Base-by-base conservation (phyloP, 2,888 invertebrate species). In the Pherbina coryleti region DNA sequence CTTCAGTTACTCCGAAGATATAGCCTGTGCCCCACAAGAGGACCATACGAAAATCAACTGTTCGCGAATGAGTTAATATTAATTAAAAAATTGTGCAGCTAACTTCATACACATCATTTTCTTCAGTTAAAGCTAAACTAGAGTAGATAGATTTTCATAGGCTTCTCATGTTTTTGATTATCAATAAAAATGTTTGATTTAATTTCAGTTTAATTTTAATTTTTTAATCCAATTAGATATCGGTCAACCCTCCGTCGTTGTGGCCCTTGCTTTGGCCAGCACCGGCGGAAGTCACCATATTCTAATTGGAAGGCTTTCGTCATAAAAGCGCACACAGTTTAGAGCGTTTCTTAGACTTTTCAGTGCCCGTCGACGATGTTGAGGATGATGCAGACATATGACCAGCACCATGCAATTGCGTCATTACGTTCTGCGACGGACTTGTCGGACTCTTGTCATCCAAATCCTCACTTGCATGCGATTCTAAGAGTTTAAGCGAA, bases 271-370 rank as follows among this genome's bases (percentile, higher is more conserved):
- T 76, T 82, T 82, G 82, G 73, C 82, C 69, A 62, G 82, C 82
- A 79, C 78, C 83, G 78, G 84, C 82, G 82, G 84, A 84, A 82
- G 82, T 85, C 84, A 83, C 80, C 83, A 88, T 84, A 86, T 85
- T 88, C 88, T 88, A 89, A 88, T 88, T 88, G 84, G 88, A 88
- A 31, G 89, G 87, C 79, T 89, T 89, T 87, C 89, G 90, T 90
- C 90, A 90, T 88, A 90, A 89, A 22, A 90, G 85, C 66, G 89
- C 86, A 82, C 90, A 90, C 77, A 90, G 81, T 83, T 90, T 90
- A 81, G 90, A 90, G 64, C 89, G 89, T 78, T 88, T 89, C 82
- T 90, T 90, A 64, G 84, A 85, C 82, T 89, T 90, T 77, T 89
- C 89, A 67, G 82, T 77, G 72, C 76, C 74, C 62, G 85, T 80